Evolutionary conservation across 2,797 vertebrate species (phyloP).

Genomic region (Rhinoraja longicauda): DNA sequence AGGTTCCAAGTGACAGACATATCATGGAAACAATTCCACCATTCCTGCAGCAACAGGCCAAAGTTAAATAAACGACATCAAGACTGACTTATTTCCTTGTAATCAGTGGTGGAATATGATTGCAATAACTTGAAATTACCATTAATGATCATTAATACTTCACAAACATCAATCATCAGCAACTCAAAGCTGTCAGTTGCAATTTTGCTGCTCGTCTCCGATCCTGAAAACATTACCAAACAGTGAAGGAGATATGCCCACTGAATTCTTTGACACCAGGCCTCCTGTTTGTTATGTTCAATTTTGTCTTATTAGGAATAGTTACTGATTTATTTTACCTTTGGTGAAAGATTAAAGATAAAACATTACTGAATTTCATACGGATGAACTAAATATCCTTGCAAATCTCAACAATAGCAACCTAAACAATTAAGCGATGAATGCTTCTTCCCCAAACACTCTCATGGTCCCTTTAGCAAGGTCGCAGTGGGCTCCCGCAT

Average conservation of each 20-base stretch:
- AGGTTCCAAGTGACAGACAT: neutral
- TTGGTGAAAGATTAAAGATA: neutral
- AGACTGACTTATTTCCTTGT: neutral
- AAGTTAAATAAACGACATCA: neutral
- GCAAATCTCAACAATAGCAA: neutral
- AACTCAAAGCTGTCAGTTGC: neutral
- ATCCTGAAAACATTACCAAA: neutral
- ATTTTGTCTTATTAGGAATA: neutral
- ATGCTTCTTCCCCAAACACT: neutral
- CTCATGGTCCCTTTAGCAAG: neutral
- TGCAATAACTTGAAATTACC: neutral
- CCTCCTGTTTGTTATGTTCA: neutral
- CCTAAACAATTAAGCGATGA: neutral
- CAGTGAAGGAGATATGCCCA: neutral
- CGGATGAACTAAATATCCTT: neutral
- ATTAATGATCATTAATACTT: neutral
- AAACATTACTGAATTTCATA: neutral
- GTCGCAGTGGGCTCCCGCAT: neutral
- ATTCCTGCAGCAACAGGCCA: neutral
- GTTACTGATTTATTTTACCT: neutral
- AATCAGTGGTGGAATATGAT: neutral
- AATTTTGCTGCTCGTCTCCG: neutral
- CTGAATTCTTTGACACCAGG: neutral
- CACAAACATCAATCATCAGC: neutral
- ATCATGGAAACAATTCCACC: neutral